Evolutionary conservation across 2,888 invertebrate genomes (phyloP), one percentile per base, ranked within the genome.

Genomic region (Nineta flava): DNA sequence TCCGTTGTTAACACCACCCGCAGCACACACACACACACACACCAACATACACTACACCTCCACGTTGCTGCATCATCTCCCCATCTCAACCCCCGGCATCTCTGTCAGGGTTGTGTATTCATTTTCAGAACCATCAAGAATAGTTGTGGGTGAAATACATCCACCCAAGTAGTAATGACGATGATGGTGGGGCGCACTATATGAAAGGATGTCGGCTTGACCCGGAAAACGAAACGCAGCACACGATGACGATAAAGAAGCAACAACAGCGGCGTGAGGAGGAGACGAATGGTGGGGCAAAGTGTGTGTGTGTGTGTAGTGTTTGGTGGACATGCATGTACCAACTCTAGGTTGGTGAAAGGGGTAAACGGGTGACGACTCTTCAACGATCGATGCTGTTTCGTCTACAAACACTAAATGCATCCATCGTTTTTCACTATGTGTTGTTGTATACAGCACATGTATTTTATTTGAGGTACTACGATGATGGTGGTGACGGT

Each of bases 181-280:
- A 15, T 38, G n/a, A 38, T 12, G 38, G 38, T 38, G 38, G 38
- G 38, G 38, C 26, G 26, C 26, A 26, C 7, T 3, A 26, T 26
- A 26, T 26, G 26, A 26, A 26, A 38, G 15, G 44, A 44, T 19
- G 44, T 13, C 44, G 44, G 44, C 44, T 44, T 44, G 44, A 44
- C 44, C 44, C 44, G 44, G 44, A 44, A 44, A 44, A 44, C 44
- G 44, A 44, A 44, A 44, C 44, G 44, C 44, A 44, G 44, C 44
- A 26, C 16, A 42, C 16, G 26, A 26, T 26, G 26, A 26, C 26
- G 26, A 26, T 26, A 26, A 26, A 26, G 26, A 26, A 38, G 38
- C 15, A 38, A n/a, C 38, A 38, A n/a, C n/a, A n/a, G n/a, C 38
- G 12, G 38, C 38, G 15, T 38, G 38, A 13, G 38, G 7, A 5